Evolutionary conservation across 2,888 invertebrate genomes (phyloP), one percentile per base, ranked within the genome.

Genomic region (Synanthedon tipuliformis): DNA sequence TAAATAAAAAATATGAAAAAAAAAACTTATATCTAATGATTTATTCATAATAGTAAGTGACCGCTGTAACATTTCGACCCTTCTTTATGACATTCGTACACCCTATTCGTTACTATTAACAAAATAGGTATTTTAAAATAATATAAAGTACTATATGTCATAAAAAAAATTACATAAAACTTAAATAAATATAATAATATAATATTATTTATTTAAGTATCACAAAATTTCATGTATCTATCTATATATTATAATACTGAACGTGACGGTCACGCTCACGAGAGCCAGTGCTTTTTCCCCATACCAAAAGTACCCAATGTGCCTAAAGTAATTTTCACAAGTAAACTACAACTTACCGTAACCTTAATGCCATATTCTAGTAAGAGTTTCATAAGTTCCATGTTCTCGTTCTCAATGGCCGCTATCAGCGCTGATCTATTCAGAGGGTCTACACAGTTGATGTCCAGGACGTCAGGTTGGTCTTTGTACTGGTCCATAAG

Each of bases 371-470:
- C 93, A 65, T 92, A 89, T 12, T 92, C 90, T 50, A 99, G 89
- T 34, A 99, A 89, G 40, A 97, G 78, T 55, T 92, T 92, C 59
- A 98, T 95, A 54, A 99, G 90, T 68, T 98, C 98, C 57, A 95
- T 94, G 77, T 98, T 98, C 82, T 99, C 98, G 85, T 98, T 98
- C 81, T 99, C 98, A 57, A 99, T 98, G 53, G 98, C 97, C 0
- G 98, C 94, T 59, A 96, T 93, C 12, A 99, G 89, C 0, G 97
- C 97, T 0, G 97, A 95, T 59, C 99, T 87, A 72, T 98, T 97
- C 54, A 99, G 88, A 0, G 98, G 97, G 81, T 99, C 99, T 57
- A 96, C 94, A 78, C 98, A 98, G 85, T 99, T 96, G 66, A 98
- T 93, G 81, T 97, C 94, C 61, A 98, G 89, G 27, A 93, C 83